Conservation (phyloP, 2,797 vertebrate species). For the Arrhamphus sclerolepis region DNA sequence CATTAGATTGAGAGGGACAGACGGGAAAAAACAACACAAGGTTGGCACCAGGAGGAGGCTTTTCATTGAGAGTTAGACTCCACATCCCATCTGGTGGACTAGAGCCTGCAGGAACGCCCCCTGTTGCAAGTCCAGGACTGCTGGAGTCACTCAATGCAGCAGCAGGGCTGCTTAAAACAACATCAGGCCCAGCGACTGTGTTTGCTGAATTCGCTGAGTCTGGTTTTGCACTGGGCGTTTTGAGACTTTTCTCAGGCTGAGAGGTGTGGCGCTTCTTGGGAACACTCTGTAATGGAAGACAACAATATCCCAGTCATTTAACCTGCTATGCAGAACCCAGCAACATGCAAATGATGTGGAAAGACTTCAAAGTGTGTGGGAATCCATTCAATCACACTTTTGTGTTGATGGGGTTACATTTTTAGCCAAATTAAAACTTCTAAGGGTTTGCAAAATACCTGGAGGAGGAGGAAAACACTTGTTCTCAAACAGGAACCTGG, state of each 20-base stretch:
- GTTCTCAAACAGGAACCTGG: too few relatives aligned
- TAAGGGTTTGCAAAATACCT: too few relatives aligned
- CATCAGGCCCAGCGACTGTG: not conserved
- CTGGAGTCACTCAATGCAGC: not conserved
- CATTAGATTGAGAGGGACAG: constrained; percentile 19
- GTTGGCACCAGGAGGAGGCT: constrained; percentile 60
- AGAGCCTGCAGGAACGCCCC: not conserved
- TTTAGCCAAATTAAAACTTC: too few relatives aligned
- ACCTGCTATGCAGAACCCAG: too few relatives aligned
- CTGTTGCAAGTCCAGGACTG: not conserved
- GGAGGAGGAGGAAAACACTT: too few relatives aligned
- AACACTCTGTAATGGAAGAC: constrained; percentile 42
- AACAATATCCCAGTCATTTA: constrained; percentile 16
- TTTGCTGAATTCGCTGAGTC: not conserved
- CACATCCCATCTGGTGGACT: constrained; percentile 49
- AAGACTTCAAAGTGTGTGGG: too few relatives aligned
- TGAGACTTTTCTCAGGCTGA: not conserved
- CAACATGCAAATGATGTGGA: too few relatives aligned
- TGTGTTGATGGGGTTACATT: too few relatives aligned
- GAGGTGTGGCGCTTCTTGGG: constrained; percentile 47
- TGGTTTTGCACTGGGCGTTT: not conserved
- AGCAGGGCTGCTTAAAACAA: constrained; percentile 3
- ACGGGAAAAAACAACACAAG: constrained; percentile 75
- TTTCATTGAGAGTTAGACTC: constrained; percentile 72
- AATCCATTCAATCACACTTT: too few relatives aligned